A percentile compares a stretch with the other conserved stretches of the same genome.
Evolutionary conservation across 1,140 invertebrate genomes (phyloP).

Genomic region (Drosophila parabipectinata): DNA sequence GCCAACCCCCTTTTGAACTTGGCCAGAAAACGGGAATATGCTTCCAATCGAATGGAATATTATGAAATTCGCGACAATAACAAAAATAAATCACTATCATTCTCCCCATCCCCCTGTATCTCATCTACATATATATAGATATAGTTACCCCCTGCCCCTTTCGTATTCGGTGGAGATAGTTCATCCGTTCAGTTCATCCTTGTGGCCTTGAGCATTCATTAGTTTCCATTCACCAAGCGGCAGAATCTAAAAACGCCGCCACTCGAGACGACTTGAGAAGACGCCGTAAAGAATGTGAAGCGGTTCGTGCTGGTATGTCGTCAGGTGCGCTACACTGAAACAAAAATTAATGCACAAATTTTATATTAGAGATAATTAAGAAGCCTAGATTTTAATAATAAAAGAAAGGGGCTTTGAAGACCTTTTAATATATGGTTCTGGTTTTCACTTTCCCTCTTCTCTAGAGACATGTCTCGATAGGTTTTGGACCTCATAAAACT

Average conservation of each 20-base stretch:
- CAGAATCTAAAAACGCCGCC: conserved; percentile 33
- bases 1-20: background rate
- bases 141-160: background rate
- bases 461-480: no score
- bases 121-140: conserved; percentile 14
- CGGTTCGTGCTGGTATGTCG: conserved; percentile 27
- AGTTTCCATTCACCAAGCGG: conserved; percentile 43
- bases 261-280: conserved; percentile 62
- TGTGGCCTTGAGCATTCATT: conserved; percentile 72
- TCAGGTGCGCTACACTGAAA: conserved; percentile 41
- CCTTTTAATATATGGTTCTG: no score
- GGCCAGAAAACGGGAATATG: conserved; percentile 36
- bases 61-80: conserved; percentile 70
- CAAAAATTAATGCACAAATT: background rate
- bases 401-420: background rate
- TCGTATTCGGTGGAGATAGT: conserved; percentile 11
- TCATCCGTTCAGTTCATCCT: conserved; percentile 49
- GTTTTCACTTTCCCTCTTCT: no score
- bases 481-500: no score
- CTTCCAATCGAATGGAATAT: conserved; percentile 45
- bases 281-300: conserved; percentile 43
- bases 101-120: background rate
- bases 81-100: conserved; percentile 66
- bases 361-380: background rate
- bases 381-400: background rate